Percentiles rank a stretch among this genome's conserved stretches.
Conservation (phyloP, 1,140 invertebrate species). For the Cyclargus thomasi region DNA sequence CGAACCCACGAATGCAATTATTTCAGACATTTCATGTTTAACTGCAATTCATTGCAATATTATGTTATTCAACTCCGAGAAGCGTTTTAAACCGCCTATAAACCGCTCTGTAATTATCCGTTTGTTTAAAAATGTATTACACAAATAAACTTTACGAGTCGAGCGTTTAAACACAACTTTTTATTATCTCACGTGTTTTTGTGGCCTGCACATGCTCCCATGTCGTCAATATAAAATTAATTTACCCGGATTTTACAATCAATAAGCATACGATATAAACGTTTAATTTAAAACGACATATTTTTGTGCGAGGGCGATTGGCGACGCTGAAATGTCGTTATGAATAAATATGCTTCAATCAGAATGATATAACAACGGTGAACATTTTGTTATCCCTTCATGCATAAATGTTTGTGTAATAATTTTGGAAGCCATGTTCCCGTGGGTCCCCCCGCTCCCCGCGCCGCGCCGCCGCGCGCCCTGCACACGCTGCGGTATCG, state of each 20-base stretch:
- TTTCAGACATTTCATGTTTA: constrained; percentile 18
- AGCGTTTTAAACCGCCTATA: constrained; percentile 17
- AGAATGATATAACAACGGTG: constrained; percentile 45
- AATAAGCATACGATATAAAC: neutral
- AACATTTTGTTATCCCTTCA: constrained; percentile 68
- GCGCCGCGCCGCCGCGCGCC: constrained; percentile 23
- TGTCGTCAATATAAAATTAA: neutral
- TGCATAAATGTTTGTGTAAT: constrained; percentile 72
- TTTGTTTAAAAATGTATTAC: constrained; percentile 68
- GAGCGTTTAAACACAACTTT: constrained; percentile 59
- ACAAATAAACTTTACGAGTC: constrained; percentile 72
- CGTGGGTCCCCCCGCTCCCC: constrained; percentile 35
- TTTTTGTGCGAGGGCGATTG: neutral
- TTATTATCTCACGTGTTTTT: constrained; percentile 67
- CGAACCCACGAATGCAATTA: constrained; percentile 18
- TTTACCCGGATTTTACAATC: neutral
- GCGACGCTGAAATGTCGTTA: constrained; percentile 19
- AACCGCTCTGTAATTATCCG: constrained; percentile 49
- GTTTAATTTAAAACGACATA: neutral
- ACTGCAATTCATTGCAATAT: constrained; percentile 18
- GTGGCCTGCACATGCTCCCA: neutral
- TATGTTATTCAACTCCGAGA: constrained; percentile 18
- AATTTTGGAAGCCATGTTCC: constrained; percentile 63
- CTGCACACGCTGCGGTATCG: constrained; percentile 39
- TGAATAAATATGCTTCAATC: constrained; percentile 56